Base-by-base conservation (phyloP, 2,888 invertebrate genomes). In the Julus scandinavius region DNA sequence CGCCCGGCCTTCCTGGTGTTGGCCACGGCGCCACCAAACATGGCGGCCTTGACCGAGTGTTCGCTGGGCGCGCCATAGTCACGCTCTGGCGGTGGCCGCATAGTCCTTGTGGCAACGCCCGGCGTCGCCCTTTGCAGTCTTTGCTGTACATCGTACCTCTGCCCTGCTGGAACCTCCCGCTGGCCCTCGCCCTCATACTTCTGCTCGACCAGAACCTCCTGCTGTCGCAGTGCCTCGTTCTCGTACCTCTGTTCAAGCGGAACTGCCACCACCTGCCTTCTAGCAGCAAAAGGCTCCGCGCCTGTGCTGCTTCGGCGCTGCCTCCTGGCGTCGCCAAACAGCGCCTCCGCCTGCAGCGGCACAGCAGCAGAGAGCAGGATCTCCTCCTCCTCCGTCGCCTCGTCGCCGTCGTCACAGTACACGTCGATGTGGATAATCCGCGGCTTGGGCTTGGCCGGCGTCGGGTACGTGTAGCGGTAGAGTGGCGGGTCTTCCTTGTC, bases 371-470 rank as follows among this genome's bases (percentile, higher is more conserved):
- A 72, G 29, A 72, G 29, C 9, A 72, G 20, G 72, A 72, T 72
- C 4, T 20, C 72, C 63, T 15, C 93, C 86, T 90, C 91, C 88
- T 91, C 91, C 45, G 90, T 90, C 85, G 92, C 92, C 80, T 92
- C 92, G 17, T 90, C 90, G 45, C 90, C 90, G 1, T 95, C 95
- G 0, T 95, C 95, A 91, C 95, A 95, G 91, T 95, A 95, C 3
- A 95, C 95, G 92, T 95, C 95, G 87, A 95, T 95, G 91, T 95
- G 95, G 49, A 95, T 95, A 0, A 95, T 95, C 88, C 95, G 93
- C 15, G 94, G 94, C 90, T 87, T 63, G 20, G 85, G 45, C 45
- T 41, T 58, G 20, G 40, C 38, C 17, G 72, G 40, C 1, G 86
- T 6, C 38, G 86, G 86, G 29, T 87, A 88, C 17, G 88, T 87